These are phyloP conservation scores for Liasis olivaceus DNA, from an alignment of 2,797 vertebrate genomes.

Conservation along the genomic window DNA sequence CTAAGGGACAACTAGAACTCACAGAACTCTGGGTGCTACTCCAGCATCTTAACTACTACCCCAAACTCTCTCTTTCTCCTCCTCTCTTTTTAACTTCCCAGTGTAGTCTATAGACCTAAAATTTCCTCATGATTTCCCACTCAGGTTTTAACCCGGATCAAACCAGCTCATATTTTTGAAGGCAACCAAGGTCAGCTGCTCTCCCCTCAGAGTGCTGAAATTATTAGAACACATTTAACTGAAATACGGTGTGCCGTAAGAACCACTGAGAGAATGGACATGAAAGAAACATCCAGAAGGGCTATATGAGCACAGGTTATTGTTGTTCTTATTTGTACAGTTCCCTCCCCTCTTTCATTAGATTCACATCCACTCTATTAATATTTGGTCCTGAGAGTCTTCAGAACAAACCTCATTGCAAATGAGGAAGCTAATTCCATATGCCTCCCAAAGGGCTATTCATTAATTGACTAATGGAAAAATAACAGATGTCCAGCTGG, in stretches of 20 bases:
- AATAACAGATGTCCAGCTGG: not conserved
- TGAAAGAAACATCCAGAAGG: not conserved
- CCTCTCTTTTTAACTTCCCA: not conserved
- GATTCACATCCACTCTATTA: not conserved
- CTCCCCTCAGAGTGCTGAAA: not conserved
- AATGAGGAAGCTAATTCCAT: not conserved
- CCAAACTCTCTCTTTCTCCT: not conserved
- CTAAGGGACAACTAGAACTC: not conserved
- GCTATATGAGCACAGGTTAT: not conserved
- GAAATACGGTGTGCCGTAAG: not conserved
- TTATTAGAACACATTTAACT: not conserved
- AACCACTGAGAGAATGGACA: not conserved
- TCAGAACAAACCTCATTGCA: not conserved
- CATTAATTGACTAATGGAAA: not conserved
- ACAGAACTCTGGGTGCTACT: not conserved
- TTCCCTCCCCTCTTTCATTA: not conserved
- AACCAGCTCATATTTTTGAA: not conserved
- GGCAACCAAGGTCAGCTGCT: not conserved
- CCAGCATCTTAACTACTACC: not conserved
- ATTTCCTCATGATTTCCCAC: not conserved
- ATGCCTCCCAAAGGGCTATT: not conserved
- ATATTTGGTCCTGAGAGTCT: not conserved
- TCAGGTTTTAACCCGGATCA: not conserved
- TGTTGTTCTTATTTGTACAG: not conserved
- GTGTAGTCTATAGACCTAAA: not conserved